phyloP scores from a whole-genome alignment of 2,797 vertebrate species.

The Alca torda region DNA sequence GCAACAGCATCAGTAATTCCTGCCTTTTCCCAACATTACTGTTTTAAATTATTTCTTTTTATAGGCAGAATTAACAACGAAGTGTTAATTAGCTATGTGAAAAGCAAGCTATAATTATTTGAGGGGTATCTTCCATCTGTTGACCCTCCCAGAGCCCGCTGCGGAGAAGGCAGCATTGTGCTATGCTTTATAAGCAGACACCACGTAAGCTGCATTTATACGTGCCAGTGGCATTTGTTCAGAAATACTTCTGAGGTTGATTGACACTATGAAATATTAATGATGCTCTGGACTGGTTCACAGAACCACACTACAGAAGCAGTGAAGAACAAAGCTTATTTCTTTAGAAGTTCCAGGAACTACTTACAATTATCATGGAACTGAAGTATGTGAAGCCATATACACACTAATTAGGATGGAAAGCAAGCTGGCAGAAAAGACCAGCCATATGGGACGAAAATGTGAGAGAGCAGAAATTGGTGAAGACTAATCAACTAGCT shows the following conservation, averaged over 20 bases:
- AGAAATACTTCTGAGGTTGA: neutral
- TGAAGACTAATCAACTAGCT: neutral
- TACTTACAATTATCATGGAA: neutral
- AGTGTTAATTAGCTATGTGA: neutral
- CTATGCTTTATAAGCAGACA: neutral
- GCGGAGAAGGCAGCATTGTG: neutral
- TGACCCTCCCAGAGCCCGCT: neutral
- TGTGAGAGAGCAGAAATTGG: neutral
- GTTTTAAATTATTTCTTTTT: neutral
- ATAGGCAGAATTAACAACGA: neutral
- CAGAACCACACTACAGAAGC: neutral
- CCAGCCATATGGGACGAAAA: neutral
- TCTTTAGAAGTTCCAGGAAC: neutral
- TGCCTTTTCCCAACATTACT: neutral
- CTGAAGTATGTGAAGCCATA: neutral
- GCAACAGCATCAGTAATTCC: neutral
- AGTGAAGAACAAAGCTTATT: neutral
- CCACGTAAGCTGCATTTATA: neutral
- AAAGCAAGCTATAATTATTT: neutral
- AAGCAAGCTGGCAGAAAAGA: neutral
- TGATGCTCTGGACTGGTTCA: neutral
- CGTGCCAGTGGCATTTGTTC: neutral
- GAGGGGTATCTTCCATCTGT: neutral
- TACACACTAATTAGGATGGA: neutral
- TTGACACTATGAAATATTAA: neutral